phyloP scores from a whole-genome alignment of 2,888 invertebrate species.

The Melanostoma scalare region DNA sequence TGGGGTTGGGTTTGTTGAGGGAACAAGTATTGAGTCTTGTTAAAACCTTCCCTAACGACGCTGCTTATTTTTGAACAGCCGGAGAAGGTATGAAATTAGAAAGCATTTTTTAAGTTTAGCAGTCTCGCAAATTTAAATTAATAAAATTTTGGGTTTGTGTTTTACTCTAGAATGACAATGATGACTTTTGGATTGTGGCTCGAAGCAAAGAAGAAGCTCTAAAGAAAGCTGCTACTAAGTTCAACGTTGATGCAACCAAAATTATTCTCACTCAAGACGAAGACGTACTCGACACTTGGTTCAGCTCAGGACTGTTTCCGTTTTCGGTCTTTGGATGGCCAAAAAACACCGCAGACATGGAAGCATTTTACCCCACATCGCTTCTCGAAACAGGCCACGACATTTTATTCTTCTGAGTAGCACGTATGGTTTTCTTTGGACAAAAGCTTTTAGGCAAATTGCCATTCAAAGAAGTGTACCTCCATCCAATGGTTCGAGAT shows the following conservation, averaged over 20 bases:
- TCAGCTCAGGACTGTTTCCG: conserved; percentile 97
- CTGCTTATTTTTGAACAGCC: no score
- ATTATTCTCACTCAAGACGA: conserved; percentile 90
- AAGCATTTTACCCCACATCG: conserved; percentile 94
- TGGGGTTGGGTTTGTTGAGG: no score
- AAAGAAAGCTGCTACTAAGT: conserved; percentile 89
- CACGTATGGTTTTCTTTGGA: conserved; percentile 99
- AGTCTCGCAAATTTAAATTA: no score
- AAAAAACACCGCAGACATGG: conserved; percentile 87
- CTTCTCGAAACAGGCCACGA: conserved; percentile 98
- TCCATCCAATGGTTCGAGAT: conserved; percentile 98
- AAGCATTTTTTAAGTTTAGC: no score
- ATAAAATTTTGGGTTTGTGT: neutral
- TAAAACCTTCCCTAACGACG: no score
- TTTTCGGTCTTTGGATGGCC: conserved; percentile 99
- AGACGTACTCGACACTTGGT: conserved; percentile 99
- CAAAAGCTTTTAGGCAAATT: conserved; percentile 93
- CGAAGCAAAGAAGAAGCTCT: conserved; percentile 89
- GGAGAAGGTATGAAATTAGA: no score
- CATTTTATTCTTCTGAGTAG: conserved; percentile 99
- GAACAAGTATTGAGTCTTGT: no score
- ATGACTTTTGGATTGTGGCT: conserved; percentile 90
- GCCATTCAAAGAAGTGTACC: conserved; percentile 95
- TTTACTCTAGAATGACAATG: conserved; percentile 81
- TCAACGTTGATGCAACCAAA: conserved; percentile 83